These are phyloP conservation scores for Caenorhabditis becei DNA, from an alignment of 2,888 invertebrate species.

Conservation along the genomic window DNA sequence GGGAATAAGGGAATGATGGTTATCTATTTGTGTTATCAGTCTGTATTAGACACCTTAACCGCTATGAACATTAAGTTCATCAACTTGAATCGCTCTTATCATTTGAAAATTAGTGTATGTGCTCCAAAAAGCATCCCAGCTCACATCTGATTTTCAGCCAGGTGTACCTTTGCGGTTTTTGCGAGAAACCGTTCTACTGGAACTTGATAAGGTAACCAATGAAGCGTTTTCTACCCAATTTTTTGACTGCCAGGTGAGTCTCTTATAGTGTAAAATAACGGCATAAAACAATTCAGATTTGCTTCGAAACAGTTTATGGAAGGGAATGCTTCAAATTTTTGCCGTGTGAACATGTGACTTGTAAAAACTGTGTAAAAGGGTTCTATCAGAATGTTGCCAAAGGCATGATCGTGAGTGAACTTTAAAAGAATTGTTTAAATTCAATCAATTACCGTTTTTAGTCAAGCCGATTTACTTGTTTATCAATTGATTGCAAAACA, in stretches of 20 bases:
- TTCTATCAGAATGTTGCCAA: slow-evolving; percentile 82
- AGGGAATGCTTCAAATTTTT: slow-evolving; percentile 84
- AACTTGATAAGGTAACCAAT: slow-evolving; percentile 15
- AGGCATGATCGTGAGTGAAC: slow-evolving; percentile 19
- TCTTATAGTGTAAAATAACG: not conserved
- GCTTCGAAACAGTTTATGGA: slow-evolving; percentile 84
- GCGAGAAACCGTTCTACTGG: not conserved
- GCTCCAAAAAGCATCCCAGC: not conserved
- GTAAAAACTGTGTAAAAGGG: slow-evolving; percentile 84
- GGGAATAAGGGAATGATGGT: slow-evolving; percentile 33
- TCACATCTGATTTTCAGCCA: not conserved
- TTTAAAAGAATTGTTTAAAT: not conserved
- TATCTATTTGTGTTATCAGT: slow-evolving; percentile 35
- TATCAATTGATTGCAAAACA: slow-evolving; percentile 11
- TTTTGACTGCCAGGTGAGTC: slow-evolving; percentile 40
- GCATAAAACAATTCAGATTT: slow-evolving; percentile 82
- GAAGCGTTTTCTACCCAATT: slow-evolving; percentile 23
- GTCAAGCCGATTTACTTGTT: slow-evolving; percentile 37
- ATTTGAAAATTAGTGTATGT: not conserved
- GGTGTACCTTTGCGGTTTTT: not conserved
- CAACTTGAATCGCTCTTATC: not conserved
- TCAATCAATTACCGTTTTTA: slow-evolving; percentile 21
- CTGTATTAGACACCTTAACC: slow-evolving; percentile 17
- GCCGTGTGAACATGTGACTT: slow-evolving; percentile 85
- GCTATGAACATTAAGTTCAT: not conserved